These are phyloP conservation scores for Drosophila cardini DNA, from an alignment of 1,140 invertebrate species.

Conservation along the genomic window DNA sequence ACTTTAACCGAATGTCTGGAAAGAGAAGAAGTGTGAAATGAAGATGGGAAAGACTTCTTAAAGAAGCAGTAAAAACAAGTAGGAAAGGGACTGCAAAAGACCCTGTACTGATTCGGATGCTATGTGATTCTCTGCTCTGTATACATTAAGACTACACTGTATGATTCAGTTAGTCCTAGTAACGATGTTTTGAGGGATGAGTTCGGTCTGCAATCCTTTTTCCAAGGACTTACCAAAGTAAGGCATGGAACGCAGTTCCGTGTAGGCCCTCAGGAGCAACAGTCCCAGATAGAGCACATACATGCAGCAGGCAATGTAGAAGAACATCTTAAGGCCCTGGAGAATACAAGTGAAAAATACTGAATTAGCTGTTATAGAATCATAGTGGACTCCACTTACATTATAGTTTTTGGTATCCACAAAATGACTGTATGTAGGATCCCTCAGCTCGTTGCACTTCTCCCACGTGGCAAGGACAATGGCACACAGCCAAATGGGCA, in stretches of 20 bases:
- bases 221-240: conserved; percentile 92
- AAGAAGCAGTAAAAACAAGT: neutral
- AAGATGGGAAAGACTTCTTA: neutral
- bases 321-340: conserved; percentile 93
- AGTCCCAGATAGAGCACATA: conserved; percentile 95
- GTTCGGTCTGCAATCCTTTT: no score
- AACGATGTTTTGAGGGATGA: no score
- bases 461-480: conserved; percentile 95
- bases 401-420: conserved; percentile 95
- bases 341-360: neutral
- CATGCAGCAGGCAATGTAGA: conserved; percentile 92
- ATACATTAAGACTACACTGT: no score
- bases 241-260: conserved; percentile 97
- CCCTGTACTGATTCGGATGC: no score
- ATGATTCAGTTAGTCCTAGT: no score
- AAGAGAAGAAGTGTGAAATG: neutral
- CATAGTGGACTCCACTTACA: conserved; percentile 86
- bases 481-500: conserved; percentile 94
- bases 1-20: conserved; percentile 95
- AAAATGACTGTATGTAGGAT: conserved; percentile 97
- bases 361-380: neutral
- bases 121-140: no score
- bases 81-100: no score
- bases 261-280: conserved; percentile 95
- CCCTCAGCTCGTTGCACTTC: conserved; percentile 93